A percentile compares a stretch with the other conserved stretches of the same genome.
These are phyloP conservation scores for Napeogenes sylphis DNA, from an alignment of 2,888 invertebrate species.

Conservation along the genomic window DNA sequence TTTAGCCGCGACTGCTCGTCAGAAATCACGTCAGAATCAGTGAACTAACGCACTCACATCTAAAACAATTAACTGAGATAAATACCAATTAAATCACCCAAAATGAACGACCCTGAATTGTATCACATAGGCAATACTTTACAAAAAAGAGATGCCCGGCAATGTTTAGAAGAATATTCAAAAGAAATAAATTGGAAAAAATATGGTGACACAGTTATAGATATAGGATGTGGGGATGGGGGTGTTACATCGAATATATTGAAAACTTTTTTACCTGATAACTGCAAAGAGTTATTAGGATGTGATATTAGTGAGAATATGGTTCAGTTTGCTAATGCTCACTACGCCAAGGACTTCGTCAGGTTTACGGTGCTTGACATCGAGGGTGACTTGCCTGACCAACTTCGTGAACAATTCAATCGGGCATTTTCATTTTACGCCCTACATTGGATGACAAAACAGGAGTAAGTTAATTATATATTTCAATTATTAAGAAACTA, in stretches of 20 bases:
- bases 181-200: no score
- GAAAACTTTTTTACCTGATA: conserved; percentile 77
- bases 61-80: conserved; percentile 23
- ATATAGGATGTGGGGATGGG: conserved; percentile 78
- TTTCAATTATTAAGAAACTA: no score
- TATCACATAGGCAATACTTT: conserved; percentile 83
- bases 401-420: conserved; percentile 70
- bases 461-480: conserved; percentile 72
- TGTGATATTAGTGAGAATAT: conserved; percentile 84
- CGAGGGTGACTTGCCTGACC: no score
- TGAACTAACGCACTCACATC: conserved; percentile 44
- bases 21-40: conserved; percentile 48
- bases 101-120: conserved; percentile 80
- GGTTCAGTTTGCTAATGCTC: conserved; percentile 80
- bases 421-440: conserved; percentile 88
- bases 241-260: conserved; percentile 79
- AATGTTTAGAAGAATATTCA: no score
- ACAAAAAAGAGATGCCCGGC: conserved; percentile 71
- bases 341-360: conserved; percentile 61
- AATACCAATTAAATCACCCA: conserved; percentile 31
- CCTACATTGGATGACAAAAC: conserved; percentile 87
- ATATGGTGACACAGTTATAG: no score
- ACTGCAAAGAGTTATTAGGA: conserved; percentile 76
- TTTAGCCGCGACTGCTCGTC: conserved; percentile 53
- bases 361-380: no score